Conservation (phyloP, 2,888 invertebrate species). For the Drosophila percnosoma region DNA sequence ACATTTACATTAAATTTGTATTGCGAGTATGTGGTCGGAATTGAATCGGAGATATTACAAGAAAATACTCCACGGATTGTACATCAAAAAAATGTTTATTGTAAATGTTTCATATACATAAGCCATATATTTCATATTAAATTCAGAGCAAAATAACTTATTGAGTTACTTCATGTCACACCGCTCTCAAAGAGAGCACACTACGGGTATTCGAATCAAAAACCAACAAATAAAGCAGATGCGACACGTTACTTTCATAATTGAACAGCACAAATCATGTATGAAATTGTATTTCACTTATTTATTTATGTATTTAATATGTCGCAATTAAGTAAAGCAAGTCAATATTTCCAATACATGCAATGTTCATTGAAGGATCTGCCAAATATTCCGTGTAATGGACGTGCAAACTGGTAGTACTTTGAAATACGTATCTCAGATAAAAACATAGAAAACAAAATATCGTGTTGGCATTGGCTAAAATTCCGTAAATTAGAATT, state of each 20-base stretch:
- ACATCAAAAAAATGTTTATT: slow-evolving; percentile 53
- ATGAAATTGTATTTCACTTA: slow-evolving; percentile 56
- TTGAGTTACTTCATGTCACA: slow-evolving; percentile 24
- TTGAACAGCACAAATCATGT: slow-evolving; percentile 58
- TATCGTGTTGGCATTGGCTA: slow-evolving; percentile 1
- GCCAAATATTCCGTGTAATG: neutral
- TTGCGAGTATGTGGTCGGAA: slow-evolving; percentile 29
- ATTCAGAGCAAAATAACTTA: slow-evolving; percentile 53
- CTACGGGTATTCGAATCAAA: slow-evolving; percentile 22
- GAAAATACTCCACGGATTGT: slow-evolving; percentile 37
- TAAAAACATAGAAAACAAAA: neutral
- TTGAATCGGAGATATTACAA: slow-evolving; percentile 43
- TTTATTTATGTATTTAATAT: slow-evolving; percentile 31
- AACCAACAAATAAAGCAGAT: slow-evolving; percentile 14
- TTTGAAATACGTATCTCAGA: slow-evolving; percentile 5
- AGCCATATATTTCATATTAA: slow-evolving; percentile 61
- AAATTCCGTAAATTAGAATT: neutral
- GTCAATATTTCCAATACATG: slow-evolving; percentile 11
- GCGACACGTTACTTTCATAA: slow-evolving; percentile 40
- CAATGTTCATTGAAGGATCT: neutral
- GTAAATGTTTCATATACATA: slow-evolving; percentile 62
- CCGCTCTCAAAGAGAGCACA: slow-evolving; percentile 15
- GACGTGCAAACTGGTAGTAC: neutral
- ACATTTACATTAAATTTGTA: slow-evolving; percentile 47
- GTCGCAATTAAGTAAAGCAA: slow-evolving; percentile 44